phyloP scores from a whole-genome alignment of 2,888 invertebrate species.

The Eristalis pertinax region DNA sequence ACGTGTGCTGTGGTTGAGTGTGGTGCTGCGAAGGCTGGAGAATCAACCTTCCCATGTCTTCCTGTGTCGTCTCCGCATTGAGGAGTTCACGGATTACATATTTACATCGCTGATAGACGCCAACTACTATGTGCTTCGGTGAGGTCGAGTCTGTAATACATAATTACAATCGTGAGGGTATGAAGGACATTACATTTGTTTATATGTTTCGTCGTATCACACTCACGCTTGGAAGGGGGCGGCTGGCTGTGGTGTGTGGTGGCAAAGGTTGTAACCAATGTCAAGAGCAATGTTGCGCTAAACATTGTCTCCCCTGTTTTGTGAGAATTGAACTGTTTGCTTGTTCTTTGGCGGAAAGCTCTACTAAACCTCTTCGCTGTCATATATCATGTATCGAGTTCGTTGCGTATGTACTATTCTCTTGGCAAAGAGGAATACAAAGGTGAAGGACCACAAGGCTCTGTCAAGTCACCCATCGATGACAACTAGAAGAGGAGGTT shows the following conservation, averaged over 20 bases:
- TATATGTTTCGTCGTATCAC: not conserved
- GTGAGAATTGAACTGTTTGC: not conserved
- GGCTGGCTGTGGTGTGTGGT: not conserved
- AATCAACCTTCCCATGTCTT: not conserved
- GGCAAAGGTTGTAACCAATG: constrained; percentile 23
- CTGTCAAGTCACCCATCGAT: not conserved
- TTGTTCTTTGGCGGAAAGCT: not conserved
- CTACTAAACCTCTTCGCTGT: not conserved
- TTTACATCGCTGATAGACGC: not conserved
- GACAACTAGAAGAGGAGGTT: not conserved
- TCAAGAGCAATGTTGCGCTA: constrained; percentile 29
- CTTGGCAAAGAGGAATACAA: not conserved
- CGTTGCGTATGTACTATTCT: not conserved
- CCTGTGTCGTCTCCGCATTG: not conserved
- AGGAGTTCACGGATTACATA: not conserved
- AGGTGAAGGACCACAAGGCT: not conserved
- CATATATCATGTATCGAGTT: not conserved
- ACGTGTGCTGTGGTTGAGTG: not conserved
- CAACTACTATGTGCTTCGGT: not conserved
- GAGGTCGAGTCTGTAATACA: not conserved
- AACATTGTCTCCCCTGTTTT: not conserved
- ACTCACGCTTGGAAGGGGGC: not conserved
- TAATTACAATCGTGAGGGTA: not conserved
- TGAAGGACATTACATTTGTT: constrained; percentile 7
- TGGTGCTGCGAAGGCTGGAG: not conserved